Evolutionary conservation across 2,113 vertebrate genomes (phyloP).

Genomic region (Semicossyphus pulcher): DNA sequence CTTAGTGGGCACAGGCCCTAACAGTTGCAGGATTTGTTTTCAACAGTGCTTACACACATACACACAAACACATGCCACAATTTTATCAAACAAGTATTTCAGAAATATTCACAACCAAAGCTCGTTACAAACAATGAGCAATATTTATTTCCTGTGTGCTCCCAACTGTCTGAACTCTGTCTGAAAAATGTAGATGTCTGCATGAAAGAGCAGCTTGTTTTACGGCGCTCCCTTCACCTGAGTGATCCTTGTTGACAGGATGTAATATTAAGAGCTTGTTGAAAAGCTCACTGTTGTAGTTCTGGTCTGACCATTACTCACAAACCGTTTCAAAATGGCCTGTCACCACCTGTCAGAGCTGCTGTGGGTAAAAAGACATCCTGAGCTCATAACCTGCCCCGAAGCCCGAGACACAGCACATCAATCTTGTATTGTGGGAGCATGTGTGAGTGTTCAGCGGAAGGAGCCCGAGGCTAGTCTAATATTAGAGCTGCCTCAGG

Average conservation of each 20-base stretch:
- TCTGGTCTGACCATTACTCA: constrained; percentile 49
- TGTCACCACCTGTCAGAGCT: constrained; percentile 57
- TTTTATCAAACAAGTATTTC: too few species aligned
- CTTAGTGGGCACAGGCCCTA: too few species aligned
- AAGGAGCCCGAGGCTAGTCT: constrained; percentile 49
- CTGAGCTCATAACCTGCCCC: constrained; percentile 47
- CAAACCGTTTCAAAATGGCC: constrained; percentile 51
- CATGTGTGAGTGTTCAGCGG: constrained; percentile 33
- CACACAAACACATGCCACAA: too few species aligned
- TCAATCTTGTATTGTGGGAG: constrained; percentile 62
- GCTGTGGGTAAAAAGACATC: constrained; percentile 53
- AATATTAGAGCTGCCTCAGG: constrained; percentile 49
- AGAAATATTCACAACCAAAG: too few species aligned
- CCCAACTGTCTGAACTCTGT: not conserved
- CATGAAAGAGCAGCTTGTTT: constrained; percentile 26
- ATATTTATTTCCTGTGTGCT: too few species aligned
- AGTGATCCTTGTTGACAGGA: constrained; percentile 39
- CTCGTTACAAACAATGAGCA: not conserved
- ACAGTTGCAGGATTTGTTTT: too few species aligned
- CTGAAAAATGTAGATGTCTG: constrained; percentile 33
- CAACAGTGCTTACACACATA: too few species aligned
- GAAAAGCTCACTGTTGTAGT: constrained; percentile 33
- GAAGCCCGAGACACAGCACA: constrained; percentile 55
- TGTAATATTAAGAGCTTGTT: constrained; percentile 45
- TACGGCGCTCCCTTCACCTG: constrained; percentile 26